Base-by-base conservation (phyloP, 2,888 invertebrate genomes). In the Athripsodes cinereus region DNA sequence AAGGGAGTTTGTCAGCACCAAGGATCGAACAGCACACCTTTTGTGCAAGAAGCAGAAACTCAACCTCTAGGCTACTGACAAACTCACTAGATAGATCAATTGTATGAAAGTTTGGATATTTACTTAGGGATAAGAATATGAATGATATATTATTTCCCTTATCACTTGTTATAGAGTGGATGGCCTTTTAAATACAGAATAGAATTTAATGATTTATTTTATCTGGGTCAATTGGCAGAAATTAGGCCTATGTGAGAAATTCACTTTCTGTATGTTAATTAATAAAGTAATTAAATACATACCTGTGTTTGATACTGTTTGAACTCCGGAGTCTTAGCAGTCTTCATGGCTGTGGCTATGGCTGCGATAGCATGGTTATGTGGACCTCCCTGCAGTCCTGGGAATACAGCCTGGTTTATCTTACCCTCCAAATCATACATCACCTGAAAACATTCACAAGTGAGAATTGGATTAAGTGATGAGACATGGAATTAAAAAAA, bases 281-380 rank as follows among this genome's bases (percentile, higher is more conserved):
- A n/a, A n/a, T n/a, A n/a, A n/a, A n/a, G n/a, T 31, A 31, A 8
- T 31, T 6, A 11, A 51, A n/a, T 8, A 44, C 19, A 35, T 26
- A 82, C 83, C 80, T 96, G 96, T 68, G 84, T 78, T 70, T 96
- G 95, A 71, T 98, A 98, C 1, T 78, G 76, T 52, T 83, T 81
- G 70, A 96, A 98, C 69, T 92, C 91, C 0, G 87, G 83, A 0
- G 87, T 80, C 61, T 82, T 81, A 0, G 91, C 90, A 74, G 96
- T 94, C 67, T 88, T 89, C 84, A 98, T 87, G n/a, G 96, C 86
- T 0, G 96, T 95, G 16, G 96, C 96, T 64, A 98, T 90, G 62
- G 85, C 97, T 3, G 93, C 96, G 65, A 99, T 96, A n/a, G 94
- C 87, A 72, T 98, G 88, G 70, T 97, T 96, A 71, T 98, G 98